Evolutionary conservation across 2,888 invertebrate genomes (phyloP).

Genomic region (Tillus elongatus): DNA sequence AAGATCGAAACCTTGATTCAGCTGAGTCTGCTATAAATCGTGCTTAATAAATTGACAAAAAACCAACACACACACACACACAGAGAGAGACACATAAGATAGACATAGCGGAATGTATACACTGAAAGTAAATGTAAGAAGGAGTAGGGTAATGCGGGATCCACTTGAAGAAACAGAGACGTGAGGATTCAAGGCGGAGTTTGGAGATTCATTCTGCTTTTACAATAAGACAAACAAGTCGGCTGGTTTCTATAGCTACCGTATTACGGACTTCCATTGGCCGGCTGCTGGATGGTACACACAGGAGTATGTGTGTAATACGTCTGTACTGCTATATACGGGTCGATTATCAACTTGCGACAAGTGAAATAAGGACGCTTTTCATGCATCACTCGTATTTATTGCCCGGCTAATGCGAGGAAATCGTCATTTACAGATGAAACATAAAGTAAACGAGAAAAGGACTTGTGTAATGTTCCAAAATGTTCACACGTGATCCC

Average conservation of each 20-base stretch:
- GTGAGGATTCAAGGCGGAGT: conserved; percentile 41
- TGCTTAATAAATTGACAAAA: conserved; percentile 27
- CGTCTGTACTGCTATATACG: conserved; percentile 18
- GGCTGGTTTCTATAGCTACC: conserved; percentile 44
- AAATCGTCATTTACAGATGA: no score
- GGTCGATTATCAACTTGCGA: conserved; percentile 32
- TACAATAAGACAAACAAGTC: conserved; percentile 40
- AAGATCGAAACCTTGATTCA: conserved; percentile 25
- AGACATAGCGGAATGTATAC: no score
- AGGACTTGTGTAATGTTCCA: no score
- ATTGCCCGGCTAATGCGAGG: conserved; percentile 17
- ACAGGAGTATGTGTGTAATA: conserved; percentile 16
- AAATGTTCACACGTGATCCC: no score
- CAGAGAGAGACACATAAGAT: no score
- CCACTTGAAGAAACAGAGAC: conserved; percentile 34
- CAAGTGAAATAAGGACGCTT: conserved; percentile 18
- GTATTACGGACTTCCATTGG: conserved; percentile 43
- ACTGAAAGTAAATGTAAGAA: conserved; percentile 26
- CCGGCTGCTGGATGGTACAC: conserved; percentile 28
- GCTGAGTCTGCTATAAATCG: conserved; percentile 26
- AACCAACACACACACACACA: no score
- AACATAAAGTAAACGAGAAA: no score
- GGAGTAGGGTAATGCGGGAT: conserved; percentile 27
- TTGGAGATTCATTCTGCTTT: conserved; percentile 40
- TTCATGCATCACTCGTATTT: conserved; percentile 20